Base-by-base conservation (phyloP, 2,888 invertebrate species). In the Meloe dianella region DNA sequence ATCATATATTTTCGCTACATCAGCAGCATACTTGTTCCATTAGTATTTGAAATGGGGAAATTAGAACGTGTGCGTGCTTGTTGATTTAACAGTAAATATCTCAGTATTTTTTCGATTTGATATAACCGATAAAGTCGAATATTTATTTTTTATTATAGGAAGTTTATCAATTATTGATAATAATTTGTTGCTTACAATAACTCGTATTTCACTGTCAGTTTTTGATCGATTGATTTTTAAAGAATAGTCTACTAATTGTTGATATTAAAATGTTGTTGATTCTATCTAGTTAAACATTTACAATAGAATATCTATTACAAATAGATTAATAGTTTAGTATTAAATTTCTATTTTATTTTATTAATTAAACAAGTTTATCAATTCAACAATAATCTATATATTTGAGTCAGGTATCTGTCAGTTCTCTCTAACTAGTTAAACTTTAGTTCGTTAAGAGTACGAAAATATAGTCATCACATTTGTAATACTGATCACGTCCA, bases 401-500 rank as follows among this genome's bases (percentile, higher is more conserved):
- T 22, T 51, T 9, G 2, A 51, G 47, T 54, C 4, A 54, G 24
- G 54, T 54, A 20, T 54, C 47, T 51, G 24, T 54, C 54, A 20
- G 54, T 54, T 24, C 14, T 24, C 14, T 24, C 54, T 4, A 54
- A 54, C 54, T 54, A 54, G 54, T 54, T 54, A 24, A 54, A 54
- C 54, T 54, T 54, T 54, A 24, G 24, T 54, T 54, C 54, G 54
- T 24, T 54, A 54, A 24, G 22, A 54, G 12, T 12, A 24, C 54
- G 14, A 24, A 24, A 54, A 24, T 54, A 54, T 54, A 54, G 54
- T 54, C 24, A 54, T 54, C 54, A 54, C 20, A 54, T 54, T 12
- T 24, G 12, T 9, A 54, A 54, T 8, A 24, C 54, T 54, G 54
- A 10, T 54, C 54, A 54, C 54, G 54, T 54, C 24, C 24, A 20